These are phyloP conservation scores for Drosophila prostipennis DNA, from an alignment of 2,888 invertebrate genomes.

Conservation along the genomic window DNA sequence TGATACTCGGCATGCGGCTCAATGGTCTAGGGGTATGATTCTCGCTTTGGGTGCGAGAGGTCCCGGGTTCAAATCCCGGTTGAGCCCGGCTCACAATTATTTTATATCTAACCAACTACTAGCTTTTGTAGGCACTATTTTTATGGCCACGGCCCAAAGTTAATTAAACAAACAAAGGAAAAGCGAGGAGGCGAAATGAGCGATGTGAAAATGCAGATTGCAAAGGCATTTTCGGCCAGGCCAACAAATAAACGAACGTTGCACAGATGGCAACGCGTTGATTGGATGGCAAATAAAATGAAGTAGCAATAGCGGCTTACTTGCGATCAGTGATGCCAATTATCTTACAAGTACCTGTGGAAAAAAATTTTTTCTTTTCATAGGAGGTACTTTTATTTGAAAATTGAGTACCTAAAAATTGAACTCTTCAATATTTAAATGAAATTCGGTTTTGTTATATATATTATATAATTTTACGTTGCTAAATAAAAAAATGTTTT, in stretches of 20 bases:
- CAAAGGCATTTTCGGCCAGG: conserved; percentile 52
- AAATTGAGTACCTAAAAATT: no score
- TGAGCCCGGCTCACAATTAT: conserved; percentile 74
- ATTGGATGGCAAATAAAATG: conserved; percentile 47
- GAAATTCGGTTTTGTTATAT: no score
- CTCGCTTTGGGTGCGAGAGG: conserved; percentile 84
- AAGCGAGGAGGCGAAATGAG: conserved; percentile 44
- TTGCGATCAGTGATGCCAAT: conserved; percentile 14
- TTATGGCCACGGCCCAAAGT: conserved; percentile 37
- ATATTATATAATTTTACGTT: no score
- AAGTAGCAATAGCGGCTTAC: conserved; percentile 9
- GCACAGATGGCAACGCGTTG: conserved; percentile 65
- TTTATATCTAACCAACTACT: conserved; percentile 15
- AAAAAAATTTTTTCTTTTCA: neutral
- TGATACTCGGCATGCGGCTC: conserved; percentile 70
- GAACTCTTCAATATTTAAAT: no score
- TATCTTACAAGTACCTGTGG: neutral
- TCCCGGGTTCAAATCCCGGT: conserved; percentile 84
- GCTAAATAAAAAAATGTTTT: no score
- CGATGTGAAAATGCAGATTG: conserved; percentile 60
- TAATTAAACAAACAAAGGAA: conserved; percentile 63
- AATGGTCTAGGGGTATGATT: conserved; percentile 84
- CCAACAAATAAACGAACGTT: conserved; percentile 39
- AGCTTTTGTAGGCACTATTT: conserved; percentile 2
- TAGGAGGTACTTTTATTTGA: neutral